A percentile compares a stretch with the other conserved stretches of the same genome.
phyloP scores from a whole-genome alignment of 2,113 vertebrate species.

The Pangasianodon gigas region DNA sequence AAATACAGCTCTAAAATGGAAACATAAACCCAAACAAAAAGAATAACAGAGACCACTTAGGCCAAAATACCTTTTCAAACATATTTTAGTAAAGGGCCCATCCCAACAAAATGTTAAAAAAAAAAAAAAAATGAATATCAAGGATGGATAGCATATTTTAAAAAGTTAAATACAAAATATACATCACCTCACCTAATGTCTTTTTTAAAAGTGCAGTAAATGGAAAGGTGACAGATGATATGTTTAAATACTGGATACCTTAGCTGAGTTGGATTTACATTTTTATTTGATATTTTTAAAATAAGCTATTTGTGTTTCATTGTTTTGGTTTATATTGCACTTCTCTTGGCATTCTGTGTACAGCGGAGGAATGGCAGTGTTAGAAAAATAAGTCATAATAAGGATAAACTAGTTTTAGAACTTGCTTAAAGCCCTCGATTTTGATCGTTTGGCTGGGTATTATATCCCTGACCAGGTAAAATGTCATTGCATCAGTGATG shows the following conservation, averaged over 20 bases:
- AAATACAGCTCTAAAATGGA: neutral
- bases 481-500: neutral
- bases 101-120: neutral
- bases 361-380: neutral
- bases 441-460: neutral
- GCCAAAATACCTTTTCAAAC: neutral
- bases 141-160: neutral
- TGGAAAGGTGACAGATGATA: too few species aligned
- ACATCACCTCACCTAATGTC: neutral
- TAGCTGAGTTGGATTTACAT: neutral
- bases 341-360: neutral
- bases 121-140: neutral
- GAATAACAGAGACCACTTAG: neutral
- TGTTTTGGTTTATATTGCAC: neutral
- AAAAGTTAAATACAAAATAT: neutral
- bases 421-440: neutral
- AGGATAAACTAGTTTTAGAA: neutral
- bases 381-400: neutral
- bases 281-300: too few species aligned
- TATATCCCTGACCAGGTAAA: neutral
- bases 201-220: neutral
- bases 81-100: neutral
- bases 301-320: neutral
- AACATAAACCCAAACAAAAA: neutral
- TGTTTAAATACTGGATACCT: neutral